A percentile compares a stretch with the other conserved stretches of the same genome.
Evolutionary conservation across 2,888 invertebrate genomes (phyloP).

Genomic region (Drosophila siamana): DNA sequence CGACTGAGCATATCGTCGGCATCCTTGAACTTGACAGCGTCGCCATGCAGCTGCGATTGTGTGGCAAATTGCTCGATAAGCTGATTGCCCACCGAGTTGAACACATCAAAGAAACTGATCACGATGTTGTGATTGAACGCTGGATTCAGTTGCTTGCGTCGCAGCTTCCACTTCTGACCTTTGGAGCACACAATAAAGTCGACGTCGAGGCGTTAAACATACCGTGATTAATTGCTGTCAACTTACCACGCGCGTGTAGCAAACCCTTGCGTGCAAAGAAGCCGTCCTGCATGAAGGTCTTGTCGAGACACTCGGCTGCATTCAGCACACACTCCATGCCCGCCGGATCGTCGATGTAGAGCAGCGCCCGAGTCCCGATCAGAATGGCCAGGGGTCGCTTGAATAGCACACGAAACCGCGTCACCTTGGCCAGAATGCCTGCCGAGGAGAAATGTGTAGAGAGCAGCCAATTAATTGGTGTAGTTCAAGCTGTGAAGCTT

Average conservation of each 20-base stretch:
- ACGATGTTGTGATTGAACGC: conserved; percentile 82
- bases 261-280: conserved; percentile 82
- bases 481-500: too few relatives aligned
- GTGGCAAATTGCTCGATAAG: conserved; percentile 70
- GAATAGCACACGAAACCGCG: conserved; percentile 71
- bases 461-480: neutral
- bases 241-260: conserved; percentile 81
- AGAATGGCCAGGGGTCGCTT: conserved; percentile 79
- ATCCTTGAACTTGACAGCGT: conserved; percentile 68
- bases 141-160: conserved; percentile 83
- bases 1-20: conserved; percentile 83
- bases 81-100: conserved; percentile 81
- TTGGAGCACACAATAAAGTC: too few relatives aligned
- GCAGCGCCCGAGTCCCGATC: conserved; percentile 76
- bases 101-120: conserved; percentile 80
- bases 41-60: conserved; percentile 59
- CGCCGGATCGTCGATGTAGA: conserved; percentile 83
- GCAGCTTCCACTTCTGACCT: conserved; percentile 83
- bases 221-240: too few relatives aligned
- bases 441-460: neutral
- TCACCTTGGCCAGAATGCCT: conserved; percentile 77
- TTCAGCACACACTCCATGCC: conserved; percentile 82
- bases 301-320: conserved; percentile 83
- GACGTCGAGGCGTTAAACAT: too few relatives aligned
- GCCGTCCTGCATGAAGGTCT: conserved; percentile 83